A percentile compares a stretch with the other conserved stretches of the same genome.
Conservation (phyloP, 2,888 invertebrate genomes). For the Ethmia dodecea region DNA sequence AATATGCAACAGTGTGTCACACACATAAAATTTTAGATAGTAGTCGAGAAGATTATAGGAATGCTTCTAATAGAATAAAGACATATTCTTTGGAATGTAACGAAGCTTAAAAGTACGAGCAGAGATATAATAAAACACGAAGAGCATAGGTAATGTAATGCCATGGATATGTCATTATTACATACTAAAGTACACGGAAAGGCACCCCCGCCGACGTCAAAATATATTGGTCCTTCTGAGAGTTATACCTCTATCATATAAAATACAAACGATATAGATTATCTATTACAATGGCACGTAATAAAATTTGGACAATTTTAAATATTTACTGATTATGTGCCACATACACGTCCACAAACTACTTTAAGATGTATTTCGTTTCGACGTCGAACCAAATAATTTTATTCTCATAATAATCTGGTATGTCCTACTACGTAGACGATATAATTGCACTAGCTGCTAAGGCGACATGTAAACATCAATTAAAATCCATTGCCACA, state of each 20-base stretch:
- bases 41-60: conserved; percentile 41
- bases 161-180: conserved; percentile 37
- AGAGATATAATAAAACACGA: conserved; percentile 18
- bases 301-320: conserved; percentile 27
- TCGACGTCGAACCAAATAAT: conserved; percentile 33
- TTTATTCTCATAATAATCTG: conserved; percentile 21
- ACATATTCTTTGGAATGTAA: conserved; percentile 72
- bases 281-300: conserved; percentile 36
- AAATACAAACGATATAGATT: conserved; percentile 27
- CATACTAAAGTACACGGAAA: conserved; percentile 49
- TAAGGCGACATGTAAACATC: conserved; percentile 57
- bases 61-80: conserved; percentile 56
- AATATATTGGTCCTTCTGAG: conserved; percentile 56
- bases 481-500: conserved; percentile 48
- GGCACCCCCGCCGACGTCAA: conserved; percentile 50
- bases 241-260: conserved; percentile 40
- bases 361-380: conserved; percentile 21
- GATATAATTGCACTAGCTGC: conserved; percentile 64
- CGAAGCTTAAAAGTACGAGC: conserved; percentile 47
- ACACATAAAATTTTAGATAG: conserved; percentile 47
- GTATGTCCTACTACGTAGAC: background rate
- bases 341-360: conserved; percentile 14
- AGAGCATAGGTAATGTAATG: conserved; percentile 24
- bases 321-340: conserved; percentile 26
- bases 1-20: conserved; percentile 38